Evolutionary conservation across 2,888 invertebrate genomes (phyloP), one percentile per base, ranked within the genome.

Genomic region (Diogma glabrata): DNA sequence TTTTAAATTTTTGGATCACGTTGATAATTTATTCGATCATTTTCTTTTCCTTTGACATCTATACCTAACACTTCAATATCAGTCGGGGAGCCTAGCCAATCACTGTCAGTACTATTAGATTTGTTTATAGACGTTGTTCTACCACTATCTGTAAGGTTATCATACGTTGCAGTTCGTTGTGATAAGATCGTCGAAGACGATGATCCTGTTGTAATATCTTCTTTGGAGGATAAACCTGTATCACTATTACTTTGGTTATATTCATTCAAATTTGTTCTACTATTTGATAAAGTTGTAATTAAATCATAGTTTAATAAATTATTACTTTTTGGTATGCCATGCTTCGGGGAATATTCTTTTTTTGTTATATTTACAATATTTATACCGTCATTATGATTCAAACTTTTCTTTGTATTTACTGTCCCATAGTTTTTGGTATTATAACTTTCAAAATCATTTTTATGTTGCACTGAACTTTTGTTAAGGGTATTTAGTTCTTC

Each of bases 21-120:
- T 10, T 24, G 46, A 50, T 54, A 56, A 50, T 54, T 57, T 47
- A 59, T 58, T 22, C 55, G 54, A 52, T 62, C 61, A 51, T 58
- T 59, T 52, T 61, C 60, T 9, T 60, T 51, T 14, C 62, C 62
- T 36, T 56, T 55, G 14, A 62, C 60, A 55, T 61, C 60, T 47
- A 62, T 61, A 38, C 59, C 60, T 26, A 61, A 54, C 51, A 60
- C 57, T 48, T 61, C 61, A 9, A 43, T 43, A 47, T 61, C 61
- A 12, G 60, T 61, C 22, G 61, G 61, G n/a, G 61, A 59, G 49
- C 60, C 60, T 19, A 61, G 48, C 60, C 60, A 61, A 56, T 61
- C 60, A 28, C 59, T 59, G 24, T 58, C 58, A 52, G 53, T 60
- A 49, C 61, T 61, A 54, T 61, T 60, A 4, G 61, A 61, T 54